phyloP scores from a whole-genome alignment of 1,140 invertebrate species.

The Drosophila auraria region DNA sequence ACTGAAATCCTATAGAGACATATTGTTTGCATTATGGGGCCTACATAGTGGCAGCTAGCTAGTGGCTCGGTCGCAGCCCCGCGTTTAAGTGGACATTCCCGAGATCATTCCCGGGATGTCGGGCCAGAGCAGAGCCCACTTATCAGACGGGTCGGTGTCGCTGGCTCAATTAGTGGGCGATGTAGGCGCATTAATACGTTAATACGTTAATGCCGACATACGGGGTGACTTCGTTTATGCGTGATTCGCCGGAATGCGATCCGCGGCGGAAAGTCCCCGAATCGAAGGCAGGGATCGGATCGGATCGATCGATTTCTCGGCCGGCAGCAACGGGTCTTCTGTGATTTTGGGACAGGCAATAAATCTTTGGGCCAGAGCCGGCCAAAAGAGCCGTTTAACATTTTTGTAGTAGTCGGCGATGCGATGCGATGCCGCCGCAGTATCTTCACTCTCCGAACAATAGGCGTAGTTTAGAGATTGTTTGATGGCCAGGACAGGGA shows the following conservation, averaged over 20 bases:
- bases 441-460: conserved; percentile 54
- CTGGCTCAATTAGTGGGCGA: conserved; percentile 81
- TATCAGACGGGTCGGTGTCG: conserved; percentile 61
- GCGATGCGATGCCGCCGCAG: conserved; percentile 19
- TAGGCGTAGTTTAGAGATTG: conserved; percentile 69
- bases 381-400: conserved; percentile 69
- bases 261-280: conserved; percentile 15
- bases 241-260: conserved; percentile 71
- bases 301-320: conserved; percentile 39
- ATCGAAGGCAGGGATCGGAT: conserved; percentile 4
- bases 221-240: conserved; percentile 66
- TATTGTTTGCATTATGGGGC: conserved; percentile 85
- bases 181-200: conserved; percentile 82
- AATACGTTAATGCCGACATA: conserved; percentile 69
- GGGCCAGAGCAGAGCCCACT: conserved; percentile 12
- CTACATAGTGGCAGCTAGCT: conserved; percentile 56
- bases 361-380: conserved; percentile 66
- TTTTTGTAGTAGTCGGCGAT: conserved; percentile 66
- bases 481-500: conserved; percentile 38
- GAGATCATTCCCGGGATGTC: conserved; percentile 17
- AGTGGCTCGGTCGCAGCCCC: conserved; percentile 28
- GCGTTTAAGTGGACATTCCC: conserved; percentile 36
- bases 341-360: conserved; percentile 79
- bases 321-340: conserved; percentile 72
- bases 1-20: conserved; percentile 85